These are phyloP conservation scores for Melikaiella ostensackeni DNA, from an alignment of 2,888 invertebrate genomes.

Conservation along the genomic window DNA sequence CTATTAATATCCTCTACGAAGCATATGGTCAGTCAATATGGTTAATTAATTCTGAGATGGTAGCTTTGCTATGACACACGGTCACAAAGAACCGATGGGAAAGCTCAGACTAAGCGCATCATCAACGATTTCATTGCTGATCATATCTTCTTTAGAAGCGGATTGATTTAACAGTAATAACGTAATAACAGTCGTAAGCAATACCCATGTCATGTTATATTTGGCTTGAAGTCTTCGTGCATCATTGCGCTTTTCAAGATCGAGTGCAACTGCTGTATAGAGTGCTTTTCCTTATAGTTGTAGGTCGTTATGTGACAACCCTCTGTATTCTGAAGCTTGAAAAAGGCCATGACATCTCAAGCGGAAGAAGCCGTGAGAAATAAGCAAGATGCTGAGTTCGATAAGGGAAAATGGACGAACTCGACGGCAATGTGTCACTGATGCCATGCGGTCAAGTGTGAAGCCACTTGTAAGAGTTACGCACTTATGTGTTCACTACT, in stretches of 20 bases:
- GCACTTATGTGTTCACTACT: slow-evolving; percentile 30
- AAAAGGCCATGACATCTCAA: slow-evolving; percentile 15
- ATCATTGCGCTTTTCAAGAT: slow-evolving; percentile 33
- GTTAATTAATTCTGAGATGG: slow-evolving; percentile 3
- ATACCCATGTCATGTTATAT: no score
- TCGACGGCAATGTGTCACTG: slow-evolving; percentile 31
- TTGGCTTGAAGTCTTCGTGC: slow-evolving; percentile 7
- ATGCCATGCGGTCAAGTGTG: slow-evolving; percentile 48
- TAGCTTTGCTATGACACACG: not conserved
- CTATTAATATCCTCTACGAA: not conserved
- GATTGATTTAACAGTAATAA: slow-evolving; percentile 24
- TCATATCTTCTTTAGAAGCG: slow-evolving; percentile 8
- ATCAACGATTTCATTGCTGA: slow-evolving; percentile 18
- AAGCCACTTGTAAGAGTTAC: slow-evolving; percentile 45
- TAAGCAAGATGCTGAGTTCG: slow-evolving; percentile 26
- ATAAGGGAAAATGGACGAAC: slow-evolving; percentile 22
- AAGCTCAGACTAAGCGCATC: slow-evolving; percentile 20
- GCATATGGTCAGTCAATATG: not conserved
- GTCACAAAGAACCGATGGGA: not conserved
- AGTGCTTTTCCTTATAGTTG: not conserved
- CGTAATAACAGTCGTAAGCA: not conserved
- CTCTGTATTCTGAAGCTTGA: slow-evolving; percentile 17
- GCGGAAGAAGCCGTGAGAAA: slow-evolving; percentile 28
- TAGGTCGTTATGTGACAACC: slow-evolving; percentile 11
- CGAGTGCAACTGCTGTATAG: slow-evolving; percentile 25